Percentiles rank a stretch among this genome's conserved stretches.
These are phyloP conservation scores for Xanthia togata DNA, from an alignment of 2,888 invertebrate genomes.

Conservation along the genomic window DNA sequence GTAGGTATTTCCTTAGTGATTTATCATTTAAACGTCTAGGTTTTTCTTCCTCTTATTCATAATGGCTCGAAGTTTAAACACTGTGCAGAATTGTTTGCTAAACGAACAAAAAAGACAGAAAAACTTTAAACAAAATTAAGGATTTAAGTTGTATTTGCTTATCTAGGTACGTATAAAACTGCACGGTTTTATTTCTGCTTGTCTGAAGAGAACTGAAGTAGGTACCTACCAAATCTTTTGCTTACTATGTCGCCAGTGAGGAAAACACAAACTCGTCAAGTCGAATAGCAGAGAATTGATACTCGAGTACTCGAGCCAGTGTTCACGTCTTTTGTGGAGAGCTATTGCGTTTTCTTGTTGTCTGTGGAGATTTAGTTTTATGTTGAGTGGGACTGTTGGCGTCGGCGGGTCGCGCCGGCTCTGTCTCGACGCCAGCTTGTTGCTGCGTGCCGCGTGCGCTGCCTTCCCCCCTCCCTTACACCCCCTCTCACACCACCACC, in stretches of 20 bases:
- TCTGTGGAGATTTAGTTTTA: slow-evolving; percentile 84
- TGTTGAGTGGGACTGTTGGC: slow-evolving; percentile 85
- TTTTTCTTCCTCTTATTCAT: slow-evolving; percentile 37
- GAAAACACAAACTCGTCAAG: slow-evolving; percentile 61
- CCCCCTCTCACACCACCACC: slow-evolving; percentile 65
- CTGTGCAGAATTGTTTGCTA: slow-evolving; percentile 13
- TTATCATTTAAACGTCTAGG: slow-evolving; percentile 38
- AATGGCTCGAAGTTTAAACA: slow-evolving; percentile 36
- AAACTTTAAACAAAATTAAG: slow-evolving; percentile 30
- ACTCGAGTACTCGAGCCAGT: slow-evolving; percentile 74
- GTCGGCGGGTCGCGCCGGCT: slow-evolving; percentile 83
- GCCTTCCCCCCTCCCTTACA: slow-evolving; percentile 44
- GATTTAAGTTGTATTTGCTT: slow-evolving; percentile 31
- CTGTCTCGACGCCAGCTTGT: slow-evolving; percentile 79
- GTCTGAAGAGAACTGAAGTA: slow-evolving; percentile 32
- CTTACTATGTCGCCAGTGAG: slow-evolving; percentile 48
- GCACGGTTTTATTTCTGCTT: slow-evolving; percentile 35
- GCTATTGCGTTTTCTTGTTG: slow-evolving; percentile 79
- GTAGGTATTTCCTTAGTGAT: slow-evolving; percentile 42
- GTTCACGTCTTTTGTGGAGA: slow-evolving; percentile 76
- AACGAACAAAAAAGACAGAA: slow-evolving; percentile 20
- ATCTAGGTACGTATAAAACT: slow-evolving; percentile 20
- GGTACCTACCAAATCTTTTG: slow-evolving; percentile 51
- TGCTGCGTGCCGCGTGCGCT: slow-evolving; percentile 70
- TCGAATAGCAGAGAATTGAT: slow-evolving; percentile 71